Conservation (phyloP, 2,888 invertebrate genomes). For the Halictus ligatus region DNA sequence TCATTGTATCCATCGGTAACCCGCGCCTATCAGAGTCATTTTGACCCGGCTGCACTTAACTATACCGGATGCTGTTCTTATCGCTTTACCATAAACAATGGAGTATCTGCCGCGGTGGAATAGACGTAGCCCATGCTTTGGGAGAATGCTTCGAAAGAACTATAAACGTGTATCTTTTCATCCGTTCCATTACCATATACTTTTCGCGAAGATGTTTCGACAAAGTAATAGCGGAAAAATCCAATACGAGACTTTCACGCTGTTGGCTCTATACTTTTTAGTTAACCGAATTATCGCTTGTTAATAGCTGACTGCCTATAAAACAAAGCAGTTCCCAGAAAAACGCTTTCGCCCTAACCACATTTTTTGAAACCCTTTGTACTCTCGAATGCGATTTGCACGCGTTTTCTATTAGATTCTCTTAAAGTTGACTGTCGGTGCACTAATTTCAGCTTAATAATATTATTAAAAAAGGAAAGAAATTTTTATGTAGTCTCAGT, state of each 20-base stretch:
- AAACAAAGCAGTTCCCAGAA: neutral
- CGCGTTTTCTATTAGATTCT: neutral
- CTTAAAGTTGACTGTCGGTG: too few species aligned
- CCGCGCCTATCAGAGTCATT: slow-evolving; percentile 7
- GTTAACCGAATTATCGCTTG: neutral
- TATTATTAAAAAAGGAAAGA: neutral
- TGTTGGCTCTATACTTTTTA: neutral
- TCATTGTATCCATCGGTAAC: neutral
- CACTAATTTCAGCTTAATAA: neutral
- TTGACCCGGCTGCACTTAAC: slow-evolving; percentile 7
- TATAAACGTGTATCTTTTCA: slow-evolving; percentile 8
- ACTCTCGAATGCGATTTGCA: too few species aligned
- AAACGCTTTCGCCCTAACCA: neutral
- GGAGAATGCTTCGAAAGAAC: neutral
- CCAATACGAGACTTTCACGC: neutral
- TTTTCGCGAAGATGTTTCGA: neutral
- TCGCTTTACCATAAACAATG: slow-evolving; percentile 7
- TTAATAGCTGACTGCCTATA: neutral
- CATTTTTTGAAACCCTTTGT: neutral
- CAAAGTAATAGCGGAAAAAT: slow-evolving; percentile 1
- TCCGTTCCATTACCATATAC: slow-evolving; percentile 14
- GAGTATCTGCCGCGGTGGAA: neutral
- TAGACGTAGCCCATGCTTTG: neutral
- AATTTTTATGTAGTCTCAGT: neutral
- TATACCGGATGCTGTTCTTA: slow-evolving; percentile 1